A percentile compares a stretch with the other conserved stretches of the same genome.
phyloP scores from a whole-genome alignment of 2,888 invertebrate species.

The Andricus quercusramuli region DNA sequence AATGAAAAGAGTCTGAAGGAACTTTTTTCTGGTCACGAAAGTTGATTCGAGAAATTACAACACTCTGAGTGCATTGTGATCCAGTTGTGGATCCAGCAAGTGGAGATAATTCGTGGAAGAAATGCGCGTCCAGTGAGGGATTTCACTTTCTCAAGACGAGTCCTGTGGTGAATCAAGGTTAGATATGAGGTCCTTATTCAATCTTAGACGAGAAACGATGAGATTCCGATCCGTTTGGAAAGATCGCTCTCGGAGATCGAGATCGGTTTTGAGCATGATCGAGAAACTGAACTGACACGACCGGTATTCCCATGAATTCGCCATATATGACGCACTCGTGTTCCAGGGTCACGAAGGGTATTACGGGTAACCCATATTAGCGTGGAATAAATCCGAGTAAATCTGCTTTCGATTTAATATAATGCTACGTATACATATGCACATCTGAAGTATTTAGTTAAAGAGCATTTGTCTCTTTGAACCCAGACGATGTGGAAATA shows the following conservation, averaged over 20 bases:
- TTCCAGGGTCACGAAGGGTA: constrained; percentile 48
- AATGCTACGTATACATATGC: neutral
- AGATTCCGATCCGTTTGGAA: constrained; percentile 47
- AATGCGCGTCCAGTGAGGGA: constrained; percentile 39
- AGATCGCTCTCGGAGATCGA: constrained; percentile 35
- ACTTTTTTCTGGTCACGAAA: constrained; percentile 12
- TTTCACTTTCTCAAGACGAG: constrained; percentile 56
- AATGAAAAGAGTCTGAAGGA: neutral
- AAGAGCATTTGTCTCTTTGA: constrained; percentile 14
- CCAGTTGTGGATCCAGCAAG: constrained; percentile 1
- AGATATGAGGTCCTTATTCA: constrained; percentile 45
- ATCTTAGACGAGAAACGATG: constrained; percentile 26
- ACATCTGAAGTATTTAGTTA: neutral
- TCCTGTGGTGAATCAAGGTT: constrained; percentile 54
- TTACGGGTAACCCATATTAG: constrained; percentile 34
- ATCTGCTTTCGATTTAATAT: neutral
- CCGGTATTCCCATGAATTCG: constrained; percentile 51
- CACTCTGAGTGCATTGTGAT: constrained; percentile 15
- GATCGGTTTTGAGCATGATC: constrained; percentile 55
- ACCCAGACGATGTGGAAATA: neutral
- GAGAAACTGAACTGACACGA: constrained; percentile 50
- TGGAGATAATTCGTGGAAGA: constrained; percentile 31
- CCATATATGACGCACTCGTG: constrained; percentile 49
- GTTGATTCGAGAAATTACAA: constrained; percentile 6
- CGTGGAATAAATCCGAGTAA: neutral